A percentile compares a stretch with the other conserved stretches of the same genome.
phyloP scores from a whole-genome alignment of 2,113 vertebrate species.

The Aplodontia rufa region DNA sequence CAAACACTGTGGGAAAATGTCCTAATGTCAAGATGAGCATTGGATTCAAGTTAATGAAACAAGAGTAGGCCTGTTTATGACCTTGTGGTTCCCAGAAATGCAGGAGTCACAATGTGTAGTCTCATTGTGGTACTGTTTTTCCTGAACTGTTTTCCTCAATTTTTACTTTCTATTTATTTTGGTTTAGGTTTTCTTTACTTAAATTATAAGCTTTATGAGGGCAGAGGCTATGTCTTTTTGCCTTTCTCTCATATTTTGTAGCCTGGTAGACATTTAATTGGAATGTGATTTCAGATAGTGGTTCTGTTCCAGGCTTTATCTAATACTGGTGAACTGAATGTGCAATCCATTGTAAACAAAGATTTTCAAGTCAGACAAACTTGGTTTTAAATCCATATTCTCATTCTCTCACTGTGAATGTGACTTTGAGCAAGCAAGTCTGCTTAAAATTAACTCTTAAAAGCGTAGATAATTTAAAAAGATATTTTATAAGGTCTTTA shows the following conservation, averaged over 20 bases:
- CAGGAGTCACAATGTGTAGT: neutral
- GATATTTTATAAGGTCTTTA: neutral
- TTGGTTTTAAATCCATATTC: neutral
- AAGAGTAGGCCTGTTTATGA: neutral
- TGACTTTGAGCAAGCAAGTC: neutral
- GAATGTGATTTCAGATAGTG: neutral
- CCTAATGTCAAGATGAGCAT: neutral
- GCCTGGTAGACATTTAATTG: neutral
- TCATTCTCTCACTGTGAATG: neutral
- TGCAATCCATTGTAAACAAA: neutral
- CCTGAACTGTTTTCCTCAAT: neutral
- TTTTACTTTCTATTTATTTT: neutral
- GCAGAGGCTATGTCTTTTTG: neutral
- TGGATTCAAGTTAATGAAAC: neutral
- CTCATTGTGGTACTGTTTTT: neutral
- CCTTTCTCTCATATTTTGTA: neutral
- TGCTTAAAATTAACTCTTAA: slow-evolving; percentile 9
- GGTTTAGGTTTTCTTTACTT: neutral
- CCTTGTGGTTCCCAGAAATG: neutral
- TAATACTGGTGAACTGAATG: neutral
- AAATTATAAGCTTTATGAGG: neutral
- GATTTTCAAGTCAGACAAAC: neutral
- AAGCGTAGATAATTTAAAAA: neutral
- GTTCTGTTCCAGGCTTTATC: neutral
- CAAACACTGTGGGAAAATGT: neutral